Conservation (phyloP, 2,113 vertebrate species). For the Grantiella picta region DNA sequence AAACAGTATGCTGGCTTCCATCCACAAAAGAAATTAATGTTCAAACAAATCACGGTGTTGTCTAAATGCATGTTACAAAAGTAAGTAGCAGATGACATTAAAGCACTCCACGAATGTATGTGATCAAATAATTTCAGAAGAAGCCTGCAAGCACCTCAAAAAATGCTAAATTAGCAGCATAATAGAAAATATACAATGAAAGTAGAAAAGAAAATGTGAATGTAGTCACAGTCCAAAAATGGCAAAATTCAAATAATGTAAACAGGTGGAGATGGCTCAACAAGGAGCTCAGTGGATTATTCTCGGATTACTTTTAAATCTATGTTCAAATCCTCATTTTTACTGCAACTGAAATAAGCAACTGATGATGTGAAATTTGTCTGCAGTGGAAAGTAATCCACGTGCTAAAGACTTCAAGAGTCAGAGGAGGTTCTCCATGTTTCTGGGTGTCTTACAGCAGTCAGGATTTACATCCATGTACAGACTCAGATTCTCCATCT, state of each 20-base stretch:
- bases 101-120: background rate
- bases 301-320: constrained; percentile 23
- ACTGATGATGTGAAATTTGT: background rate
- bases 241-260: constrained; percentile 24
- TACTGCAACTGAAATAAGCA: constrained; percentile 10
- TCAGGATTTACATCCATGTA: background rate
- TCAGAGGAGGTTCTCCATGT: background rate
- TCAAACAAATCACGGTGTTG: constrained; percentile 40
- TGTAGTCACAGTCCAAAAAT: background rate
- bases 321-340: constrained; percentile 23
- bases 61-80: background rate
- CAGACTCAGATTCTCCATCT: background rate
- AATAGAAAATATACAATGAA: background rate
- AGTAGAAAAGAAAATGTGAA: background rate
- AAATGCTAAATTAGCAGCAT: background rate
- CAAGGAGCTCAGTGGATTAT: constrained; percentile 30
- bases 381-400: background rate
- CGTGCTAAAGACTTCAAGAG: background rate
- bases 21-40: constrained; percentile 31
- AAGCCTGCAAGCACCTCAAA: background rate
- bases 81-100: constrained; percentile 13
- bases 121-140: constrained; percentile 21
- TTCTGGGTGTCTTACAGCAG: background rate
- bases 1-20: constrained; percentile 21
- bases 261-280: constrained; percentile 17